Percentiles rank a stretch among this genome's conserved stretches.
Conservation (phyloP, 2,113 vertebrate genomes). For the Macroglossus sobrinus region DNA sequence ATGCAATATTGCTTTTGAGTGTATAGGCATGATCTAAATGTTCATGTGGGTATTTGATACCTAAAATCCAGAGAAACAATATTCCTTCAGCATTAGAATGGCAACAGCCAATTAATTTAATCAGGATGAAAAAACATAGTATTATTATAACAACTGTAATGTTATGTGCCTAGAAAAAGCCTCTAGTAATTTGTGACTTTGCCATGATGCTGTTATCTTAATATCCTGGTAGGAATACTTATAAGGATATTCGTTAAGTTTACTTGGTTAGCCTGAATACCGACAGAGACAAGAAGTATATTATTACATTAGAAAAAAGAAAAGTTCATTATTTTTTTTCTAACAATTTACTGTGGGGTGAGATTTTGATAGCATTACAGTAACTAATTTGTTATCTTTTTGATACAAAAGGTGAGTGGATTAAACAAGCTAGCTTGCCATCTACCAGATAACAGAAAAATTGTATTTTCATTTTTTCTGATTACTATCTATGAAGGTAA, state of each 20-base stretch:
- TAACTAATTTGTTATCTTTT: conserved; percentile 77
- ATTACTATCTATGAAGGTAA: conserved; percentile 84
- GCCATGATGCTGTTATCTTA: not conserved
- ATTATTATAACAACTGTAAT: not conserved
- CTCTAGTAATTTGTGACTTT: conserved; percentile 28
- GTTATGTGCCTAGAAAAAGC: not conserved
- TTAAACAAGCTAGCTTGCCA: conserved; percentile 78
- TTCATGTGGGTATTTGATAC: not conserved
- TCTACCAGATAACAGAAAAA: conserved; percentile 78
- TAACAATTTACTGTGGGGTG: not conserved
- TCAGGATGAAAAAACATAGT: not conserved
- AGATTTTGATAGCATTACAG: conserved; percentile 61
- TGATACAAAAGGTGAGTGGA: conserved; percentile 77
- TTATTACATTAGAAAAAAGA: conserved; percentile 10
- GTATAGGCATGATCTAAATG: not conserved
- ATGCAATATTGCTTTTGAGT: not conserved
- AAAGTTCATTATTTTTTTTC: not conserved
- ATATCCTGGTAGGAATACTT: not conserved
- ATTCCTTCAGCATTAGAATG: conserved; percentile 15
- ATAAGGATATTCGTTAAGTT: not conserved
- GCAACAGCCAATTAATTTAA: conserved; percentile 30
- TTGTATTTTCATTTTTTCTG: conserved; percentile 81
- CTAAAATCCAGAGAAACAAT: not conserved
- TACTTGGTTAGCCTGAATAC: not conserved
- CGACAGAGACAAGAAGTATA: not conserved